Evolutionary conservation across 2,888 invertebrate species (phyloP).

Genomic region (Eustalomyia histrio): DNA sequence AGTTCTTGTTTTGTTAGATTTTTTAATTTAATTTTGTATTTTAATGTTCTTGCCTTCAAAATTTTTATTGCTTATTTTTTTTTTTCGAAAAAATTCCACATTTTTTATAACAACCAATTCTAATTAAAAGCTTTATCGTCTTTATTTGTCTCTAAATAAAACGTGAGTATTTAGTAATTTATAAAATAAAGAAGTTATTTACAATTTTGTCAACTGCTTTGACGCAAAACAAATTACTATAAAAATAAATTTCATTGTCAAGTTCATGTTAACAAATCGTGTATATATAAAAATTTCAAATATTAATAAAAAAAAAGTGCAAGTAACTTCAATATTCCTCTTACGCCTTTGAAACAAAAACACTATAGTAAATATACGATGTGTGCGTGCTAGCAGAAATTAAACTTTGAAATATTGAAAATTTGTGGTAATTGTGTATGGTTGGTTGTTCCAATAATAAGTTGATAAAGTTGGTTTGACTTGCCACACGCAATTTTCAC

Average conservation of each 20-base stretch:
- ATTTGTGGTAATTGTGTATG: too few relatives aligned
- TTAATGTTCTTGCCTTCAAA: too few relatives aligned
- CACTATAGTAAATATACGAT: too few relatives aligned
- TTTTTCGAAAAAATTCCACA: background rate
- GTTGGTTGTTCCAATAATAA: too few relatives aligned
- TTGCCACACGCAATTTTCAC: slow-evolving; percentile 5
- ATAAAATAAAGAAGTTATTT: background rate
- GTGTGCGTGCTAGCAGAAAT: too few relatives aligned
- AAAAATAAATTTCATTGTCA: slow-evolving; percentile 39
- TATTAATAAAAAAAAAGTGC: slow-evolving; percentile 1
- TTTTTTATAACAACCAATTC: background rate
- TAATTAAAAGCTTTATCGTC: background rate
- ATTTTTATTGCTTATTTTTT: background rate
- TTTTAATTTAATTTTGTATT: too few relatives aligned
- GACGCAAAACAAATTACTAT: background rate
- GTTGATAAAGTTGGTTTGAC: too few relatives aligned
- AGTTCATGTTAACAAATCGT: slow-evolving; percentile 33
- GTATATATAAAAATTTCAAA: slow-evolving; percentile 3
- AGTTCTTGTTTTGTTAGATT: too few relatives aligned
- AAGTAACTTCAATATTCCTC: slow-evolving; percentile 17
- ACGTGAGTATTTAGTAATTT: background rate
- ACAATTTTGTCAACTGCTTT: background rate
- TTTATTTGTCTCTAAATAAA: background rate
- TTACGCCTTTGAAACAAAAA: slow-evolving; percentile 6
- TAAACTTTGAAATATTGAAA: too few relatives aligned